A percentile compares a stretch with the other conserved stretches of the same genome.
Conservation (phyloP, 2,888 invertebrate genomes). For the Octonoba sinensis region DNA sequence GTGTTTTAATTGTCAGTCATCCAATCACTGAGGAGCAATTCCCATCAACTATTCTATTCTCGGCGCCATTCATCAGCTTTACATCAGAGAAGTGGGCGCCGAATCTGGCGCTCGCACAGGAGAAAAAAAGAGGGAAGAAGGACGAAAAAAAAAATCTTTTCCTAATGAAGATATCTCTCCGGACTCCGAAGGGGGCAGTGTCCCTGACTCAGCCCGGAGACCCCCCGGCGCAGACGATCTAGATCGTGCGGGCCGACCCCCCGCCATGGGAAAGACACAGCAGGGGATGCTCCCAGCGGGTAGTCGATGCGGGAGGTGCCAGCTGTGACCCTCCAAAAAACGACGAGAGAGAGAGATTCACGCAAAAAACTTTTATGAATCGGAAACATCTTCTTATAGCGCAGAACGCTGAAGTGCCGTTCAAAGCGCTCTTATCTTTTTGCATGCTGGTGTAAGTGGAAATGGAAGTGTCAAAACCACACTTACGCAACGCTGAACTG, state of each 20-base stretch:
- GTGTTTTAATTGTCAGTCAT: too few relatives aligned
- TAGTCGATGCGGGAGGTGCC: slow-evolving; percentile 43
- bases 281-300: slow-evolving; percentile 48
- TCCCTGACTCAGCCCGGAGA: slow-evolving; percentile 29
- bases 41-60: too few relatives aligned
- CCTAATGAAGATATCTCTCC: slow-evolving; percentile 55
- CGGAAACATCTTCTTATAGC: slow-evolving; percentile 19
- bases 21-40: too few relatives aligned
- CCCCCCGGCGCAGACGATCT: not conserved
- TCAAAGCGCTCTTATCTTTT: not conserved
- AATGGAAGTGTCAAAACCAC: too few relatives aligned
- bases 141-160: not conserved
- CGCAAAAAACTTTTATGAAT: slow-evolving; percentile 48
- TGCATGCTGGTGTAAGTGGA: too few relatives aligned
- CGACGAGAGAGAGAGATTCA: slow-evolving; percentile 12
- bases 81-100: too few relatives aligned
- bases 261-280: slow-evolving; percentile 52
- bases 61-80: too few relatives aligned
- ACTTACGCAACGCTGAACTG: too few relatives aligned
- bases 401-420: not conserved
- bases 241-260: slow-evolving; percentile 20
- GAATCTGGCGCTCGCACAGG: too few relatives aligned
- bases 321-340: slow-evolving; percentile 25
- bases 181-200: slow-evolving; percentile 26
- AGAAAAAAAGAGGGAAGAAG: too few relatives aligned